These are phyloP conservation scores for Labeo catla DNA, from an alignment of 2,113 vertebrate genomes.

Conservation along the genomic window DNA sequence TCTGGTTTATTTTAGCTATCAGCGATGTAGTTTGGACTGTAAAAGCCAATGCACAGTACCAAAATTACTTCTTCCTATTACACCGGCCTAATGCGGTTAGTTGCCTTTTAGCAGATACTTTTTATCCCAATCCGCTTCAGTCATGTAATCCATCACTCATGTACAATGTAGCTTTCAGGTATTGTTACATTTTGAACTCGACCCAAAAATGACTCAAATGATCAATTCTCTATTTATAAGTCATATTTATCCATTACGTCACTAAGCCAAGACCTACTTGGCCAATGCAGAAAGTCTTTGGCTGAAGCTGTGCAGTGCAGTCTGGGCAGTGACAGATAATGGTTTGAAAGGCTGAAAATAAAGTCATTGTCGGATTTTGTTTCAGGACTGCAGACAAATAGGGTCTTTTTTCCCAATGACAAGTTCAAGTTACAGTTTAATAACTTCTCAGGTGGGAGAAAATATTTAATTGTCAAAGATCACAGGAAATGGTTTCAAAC, in stretches of 20 bases:
- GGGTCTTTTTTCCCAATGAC: not conserved
- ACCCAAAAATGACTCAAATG: conserved; percentile 2
- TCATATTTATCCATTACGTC: conserved; percentile 3
- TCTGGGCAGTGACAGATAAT: not conserved
- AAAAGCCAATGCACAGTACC: not conserved
- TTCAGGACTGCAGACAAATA: conserved; percentile 7
- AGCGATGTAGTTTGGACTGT: not conserved
- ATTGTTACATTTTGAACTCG: not conserved
- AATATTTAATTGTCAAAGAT: conserved; percentile 19
- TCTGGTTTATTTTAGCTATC: conserved; percentile 26
- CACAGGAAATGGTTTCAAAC: conserved; percentile 7
- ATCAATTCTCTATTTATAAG: not conserved
- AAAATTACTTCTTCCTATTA: conserved; percentile 6
- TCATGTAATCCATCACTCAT: not conserved
- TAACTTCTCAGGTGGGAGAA: not conserved
- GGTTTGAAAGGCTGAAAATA: conserved; percentile 15
- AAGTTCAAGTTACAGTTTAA: conserved; percentile 24
- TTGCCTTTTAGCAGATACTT: conserved; percentile 31
- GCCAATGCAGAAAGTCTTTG: not conserved
- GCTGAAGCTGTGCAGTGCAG: not conserved
- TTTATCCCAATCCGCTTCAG: conserved; percentile 11
- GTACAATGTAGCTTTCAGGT: conserved; percentile 12
- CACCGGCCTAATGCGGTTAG: conserved; percentile 22
- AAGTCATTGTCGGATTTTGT: conserved; percentile 34
- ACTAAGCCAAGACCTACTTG: not conserved